Evolutionary conservation across 2,888 invertebrate species (phyloP).

Genomic region (Antheraea assamensis): DNA sequence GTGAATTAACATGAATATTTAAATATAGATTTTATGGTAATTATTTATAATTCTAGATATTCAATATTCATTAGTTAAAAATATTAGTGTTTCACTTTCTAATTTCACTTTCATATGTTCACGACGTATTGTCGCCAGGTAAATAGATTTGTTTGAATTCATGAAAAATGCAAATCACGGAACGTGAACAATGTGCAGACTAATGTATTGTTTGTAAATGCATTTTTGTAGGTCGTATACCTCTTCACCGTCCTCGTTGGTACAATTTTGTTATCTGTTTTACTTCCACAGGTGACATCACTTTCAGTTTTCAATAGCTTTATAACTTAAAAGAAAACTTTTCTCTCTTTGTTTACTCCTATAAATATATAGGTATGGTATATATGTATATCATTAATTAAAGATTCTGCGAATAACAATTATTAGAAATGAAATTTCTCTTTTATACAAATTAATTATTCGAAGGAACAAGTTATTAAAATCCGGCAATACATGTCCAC

Average conservation of each 20-base stretch:
- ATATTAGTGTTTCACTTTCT: slow-evolving; percentile 5
- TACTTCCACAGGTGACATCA: neutral
- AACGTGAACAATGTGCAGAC: neutral
- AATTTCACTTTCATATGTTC: slow-evolving; percentile 10
- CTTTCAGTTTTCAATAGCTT: neutral
- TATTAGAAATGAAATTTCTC: neutral
- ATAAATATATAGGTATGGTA: neutral
- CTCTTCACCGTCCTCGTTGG: neutral
- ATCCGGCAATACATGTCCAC: neutral
- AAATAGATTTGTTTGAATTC: neutral
- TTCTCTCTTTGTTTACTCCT: neutral
- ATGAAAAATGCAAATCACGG: neutral
- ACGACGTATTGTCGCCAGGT: neutral
- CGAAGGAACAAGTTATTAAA: neutral
- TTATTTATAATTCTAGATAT: neutral
- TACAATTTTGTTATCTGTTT: neutral
- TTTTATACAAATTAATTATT: slow-evolving; percentile 6
- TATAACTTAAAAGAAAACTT: neutral
- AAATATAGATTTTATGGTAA: neutral
- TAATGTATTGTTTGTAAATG: slow-evolving; percentile 13
- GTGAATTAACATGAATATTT: neutral
- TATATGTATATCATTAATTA: too few species aligned
- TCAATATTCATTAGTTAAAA: neutral
- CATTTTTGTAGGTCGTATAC: neutral
- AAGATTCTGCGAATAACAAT: neutral